Conservation (phyloP, 2,888 invertebrate genomes). For the Leistus spinibarbis region DNA sequence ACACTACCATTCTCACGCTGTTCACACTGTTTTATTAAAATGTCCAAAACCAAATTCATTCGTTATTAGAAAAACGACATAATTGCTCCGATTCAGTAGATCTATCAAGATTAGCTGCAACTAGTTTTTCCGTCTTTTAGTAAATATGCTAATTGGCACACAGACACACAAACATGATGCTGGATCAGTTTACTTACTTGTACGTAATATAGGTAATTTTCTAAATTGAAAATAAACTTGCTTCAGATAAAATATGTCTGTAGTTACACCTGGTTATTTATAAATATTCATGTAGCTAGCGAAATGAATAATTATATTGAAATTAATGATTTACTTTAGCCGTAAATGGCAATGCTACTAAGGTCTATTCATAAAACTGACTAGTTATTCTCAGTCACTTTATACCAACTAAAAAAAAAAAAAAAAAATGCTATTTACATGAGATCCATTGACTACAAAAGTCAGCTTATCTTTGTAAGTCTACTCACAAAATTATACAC, state of each 20-base stretch:
- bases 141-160: too few relatives aligned
- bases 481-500: not conserved
- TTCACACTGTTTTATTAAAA: too few relatives aligned
- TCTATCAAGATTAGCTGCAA: too few relatives aligned
- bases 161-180: too few relatives aligned
- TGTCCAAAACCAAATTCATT: too few relatives aligned
- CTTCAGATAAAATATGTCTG: not conserved
- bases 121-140: too few relatives aligned
- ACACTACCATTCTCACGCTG: too few relatives aligned
- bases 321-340: conserved; percentile 16
- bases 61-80: too few relatives aligned
- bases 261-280: conserved; percentile 8
- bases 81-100: too few relatives aligned
- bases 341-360: conserved; percentile 9
- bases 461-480: too few relatives aligned
- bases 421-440: not conserved
- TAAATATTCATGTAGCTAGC: conserved; percentile 18
- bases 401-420: not conserved
- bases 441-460: not conserved
- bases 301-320: conserved; percentile 11
- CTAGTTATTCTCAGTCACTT: not conserved
- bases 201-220: not conserved
- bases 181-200: not conserved
- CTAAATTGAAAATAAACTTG: not conserved
- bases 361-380: conserved; percentile 7